These are phyloP conservation scores for Melanogrammus aeglefinus DNA, from an alignment of 2,797 vertebrate species.

Conservation along the genomic window DNA sequence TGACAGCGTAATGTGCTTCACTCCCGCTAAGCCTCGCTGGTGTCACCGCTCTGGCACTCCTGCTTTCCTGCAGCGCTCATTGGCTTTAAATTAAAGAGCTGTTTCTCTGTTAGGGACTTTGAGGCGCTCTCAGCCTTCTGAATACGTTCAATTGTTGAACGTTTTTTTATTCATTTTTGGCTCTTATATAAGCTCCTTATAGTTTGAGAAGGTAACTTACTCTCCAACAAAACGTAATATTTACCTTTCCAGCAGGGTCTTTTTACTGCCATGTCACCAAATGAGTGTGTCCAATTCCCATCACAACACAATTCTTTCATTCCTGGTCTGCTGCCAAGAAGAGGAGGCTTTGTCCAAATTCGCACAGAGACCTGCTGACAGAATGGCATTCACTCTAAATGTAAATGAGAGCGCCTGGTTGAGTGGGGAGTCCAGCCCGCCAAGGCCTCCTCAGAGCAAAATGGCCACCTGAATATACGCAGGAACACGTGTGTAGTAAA, in stretches of 20 bases:
- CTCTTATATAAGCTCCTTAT: neutral
- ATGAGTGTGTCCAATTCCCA: slow-evolving; percentile 63
- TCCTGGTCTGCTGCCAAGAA: slow-evolving; percentile 54
- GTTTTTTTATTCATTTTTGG: neutral
- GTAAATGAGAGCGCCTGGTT: slow-evolving; percentile 74
- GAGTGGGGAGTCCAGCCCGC: slow-evolving; percentile 58
- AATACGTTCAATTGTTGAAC: neutral
- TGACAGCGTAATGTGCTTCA: slow-evolving; percentile 37
- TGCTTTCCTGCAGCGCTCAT: slow-evolving; percentile 23
- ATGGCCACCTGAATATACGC: slow-evolving; percentile 9
- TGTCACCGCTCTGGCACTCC: slow-evolving; percentile 6
- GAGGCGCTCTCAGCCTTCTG: neutral
- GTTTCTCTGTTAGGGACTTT: neutral
- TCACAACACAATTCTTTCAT: slow-evolving; percentile 61
- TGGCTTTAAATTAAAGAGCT: neutral
- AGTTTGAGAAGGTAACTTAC: neutral
- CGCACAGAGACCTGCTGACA: slow-evolving; percentile 58
- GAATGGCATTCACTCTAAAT: slow-evolving; percentile 80
- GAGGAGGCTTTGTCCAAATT: slow-evolving; percentile 61
- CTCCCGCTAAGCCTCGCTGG: neutral
- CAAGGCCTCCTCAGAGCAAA: neutral
- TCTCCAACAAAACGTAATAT: neutral
- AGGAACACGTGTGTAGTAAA: too few species aligned
- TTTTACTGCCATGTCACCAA: slow-evolving; percentile 45
- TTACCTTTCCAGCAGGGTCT: neutral